Percentiles rank a stretch among this genome's conserved stretches.
phyloP scores from a whole-genome alignment of 2,113 vertebrate species.

The Seriola quinqueradiata region DNA sequence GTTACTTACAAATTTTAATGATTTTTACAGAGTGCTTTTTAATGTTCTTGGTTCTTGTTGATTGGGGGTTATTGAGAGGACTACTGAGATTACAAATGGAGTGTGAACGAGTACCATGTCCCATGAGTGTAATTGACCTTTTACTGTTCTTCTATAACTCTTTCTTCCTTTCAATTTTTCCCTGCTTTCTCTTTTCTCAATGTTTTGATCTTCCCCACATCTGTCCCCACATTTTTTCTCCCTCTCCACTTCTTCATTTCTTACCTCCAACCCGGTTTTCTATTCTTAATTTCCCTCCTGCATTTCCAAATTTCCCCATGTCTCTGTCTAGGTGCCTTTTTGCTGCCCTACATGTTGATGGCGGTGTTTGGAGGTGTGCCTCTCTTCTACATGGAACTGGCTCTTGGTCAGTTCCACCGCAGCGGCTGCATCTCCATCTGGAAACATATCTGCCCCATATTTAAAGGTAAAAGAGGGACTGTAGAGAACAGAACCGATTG shows the following conservation, averaged over 20 bases:
- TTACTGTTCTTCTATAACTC: constrained; percentile 27
- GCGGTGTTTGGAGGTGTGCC: constrained; percentile 97
- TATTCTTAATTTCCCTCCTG: not conserved
- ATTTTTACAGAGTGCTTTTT: constrained; percentile 39
- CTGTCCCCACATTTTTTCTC: not conserved
- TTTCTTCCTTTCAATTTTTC: constrained; percentile 7
- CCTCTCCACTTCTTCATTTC: not conserved
- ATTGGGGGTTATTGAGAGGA: constrained; percentile 7
- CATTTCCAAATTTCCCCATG: not conserved
- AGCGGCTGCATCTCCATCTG: constrained; percentile 98
- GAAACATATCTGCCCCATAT: constrained; percentile 98
- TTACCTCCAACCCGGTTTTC: not conserved
- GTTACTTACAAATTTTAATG: constrained; percentile 20
- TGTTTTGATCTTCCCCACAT: not conserved
- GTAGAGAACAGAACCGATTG: not conserved
- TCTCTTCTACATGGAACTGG: constrained; percentile 99
- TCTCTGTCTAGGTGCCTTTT: constrained; percentile 90
- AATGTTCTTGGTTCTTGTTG: constrained; percentile 1
- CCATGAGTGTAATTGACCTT: constrained; percentile 23
- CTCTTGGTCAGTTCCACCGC: constrained; percentile 96
- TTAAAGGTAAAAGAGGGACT: constrained; percentile 90
- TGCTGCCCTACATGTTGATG: constrained; percentile 97
- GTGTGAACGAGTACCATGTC: constrained; percentile 1
- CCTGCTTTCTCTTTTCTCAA: not conserved
- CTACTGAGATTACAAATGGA: constrained; percentile 14